These are phyloP conservation scores for Neoascia interrupta DNA, from an alignment of 2,888 invertebrate species.

Conservation along the genomic window DNA sequence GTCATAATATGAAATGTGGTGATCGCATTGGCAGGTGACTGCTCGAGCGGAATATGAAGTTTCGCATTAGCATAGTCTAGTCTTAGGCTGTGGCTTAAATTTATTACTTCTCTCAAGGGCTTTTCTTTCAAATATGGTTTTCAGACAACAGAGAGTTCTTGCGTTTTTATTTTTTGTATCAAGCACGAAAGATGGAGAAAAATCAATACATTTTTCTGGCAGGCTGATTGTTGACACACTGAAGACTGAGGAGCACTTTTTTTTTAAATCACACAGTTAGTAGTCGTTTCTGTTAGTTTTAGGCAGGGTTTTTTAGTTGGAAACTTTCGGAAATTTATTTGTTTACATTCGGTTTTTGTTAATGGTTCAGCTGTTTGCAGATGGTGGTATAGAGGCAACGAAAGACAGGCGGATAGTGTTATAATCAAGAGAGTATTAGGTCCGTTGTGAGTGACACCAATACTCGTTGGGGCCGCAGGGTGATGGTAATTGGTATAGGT, in stretches of 20 bases:
- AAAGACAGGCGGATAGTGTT: constrained; percentile 20
- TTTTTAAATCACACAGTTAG: too few species aligned
- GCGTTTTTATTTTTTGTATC: neutral
- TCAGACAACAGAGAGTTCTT: too few species aligned
- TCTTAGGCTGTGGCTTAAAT: constrained; percentile 60
- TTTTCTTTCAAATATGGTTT: neutral
- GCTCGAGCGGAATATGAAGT: constrained; percentile 74
- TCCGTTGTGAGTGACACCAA: constrained; percentile 7
- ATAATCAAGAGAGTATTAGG: constrained; percentile 3
- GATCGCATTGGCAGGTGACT: constrained; percentile 73
- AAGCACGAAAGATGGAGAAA: constrained; percentile 14
- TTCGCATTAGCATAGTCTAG: constrained; percentile 75
- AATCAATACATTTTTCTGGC: constrained; percentile 12
- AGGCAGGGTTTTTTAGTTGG: too few species aligned
- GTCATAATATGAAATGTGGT: constrained; percentile 75
- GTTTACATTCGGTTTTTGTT: constrained; percentile 19
- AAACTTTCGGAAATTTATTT: too few species aligned
- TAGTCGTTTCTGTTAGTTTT: too few species aligned
- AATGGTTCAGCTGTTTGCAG: constrained; percentile 5
- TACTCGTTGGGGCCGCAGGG: neutral
- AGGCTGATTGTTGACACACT: too few species aligned
- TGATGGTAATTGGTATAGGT: neutral
- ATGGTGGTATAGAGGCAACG: constrained; percentile 5
- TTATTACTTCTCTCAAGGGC: constrained; percentile 23
- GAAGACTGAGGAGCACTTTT: too few species aligned